These are phyloP conservation scores for Etheostoma perlongum DNA, from an alignment of 2,797 vertebrate genomes.

Conservation along the genomic window DNA sequence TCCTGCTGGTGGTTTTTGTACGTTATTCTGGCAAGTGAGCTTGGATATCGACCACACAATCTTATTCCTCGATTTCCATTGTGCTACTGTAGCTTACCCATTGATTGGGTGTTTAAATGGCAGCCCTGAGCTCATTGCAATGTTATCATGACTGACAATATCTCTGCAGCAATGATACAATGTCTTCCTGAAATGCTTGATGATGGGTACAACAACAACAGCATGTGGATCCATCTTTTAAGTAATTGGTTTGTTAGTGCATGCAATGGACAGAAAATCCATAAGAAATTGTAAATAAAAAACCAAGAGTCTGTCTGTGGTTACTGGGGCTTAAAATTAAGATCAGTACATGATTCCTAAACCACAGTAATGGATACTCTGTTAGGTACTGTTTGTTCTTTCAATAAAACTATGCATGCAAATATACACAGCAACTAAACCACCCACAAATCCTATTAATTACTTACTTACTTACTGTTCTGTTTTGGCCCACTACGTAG, in stretches of 20 bases:
- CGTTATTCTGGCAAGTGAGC: slow-evolving; percentile 32
- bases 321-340: slow-evolving; percentile 64
- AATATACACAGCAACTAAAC: slow-evolving; percentile 44
- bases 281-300: slow-evolving; percentile 23
- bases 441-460: slow-evolving; percentile 37
- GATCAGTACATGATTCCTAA: slow-evolving; percentile 67
- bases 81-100: background rate
- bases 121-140: slow-evolving; percentile 17
- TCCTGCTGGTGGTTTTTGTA: background rate
- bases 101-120: slow-evolving; percentile 11
- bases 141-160: slow-evolving; percentile 27
- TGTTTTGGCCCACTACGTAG: slow-evolving; percentile 11
- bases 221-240: slow-evolving; percentile 33
- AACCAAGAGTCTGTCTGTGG: slow-evolving; percentile 45
- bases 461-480: slow-evolving; percentile 24
- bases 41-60: slow-evolving; percentile 17
- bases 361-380: slow-evolving; percentile 55
- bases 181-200: slow-evolving; percentile 40
- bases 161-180: slow-evolving; percentile 16
- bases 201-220: slow-evolving; percentile 28
- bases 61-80: background rate
- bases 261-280: slow-evolving; percentile 33
- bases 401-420: slow-evolving; percentile 57
- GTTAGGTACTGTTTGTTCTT: slow-evolving; percentile 58
- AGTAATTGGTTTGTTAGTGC: slow-evolving; percentile 10